A percentile compares a stretch with the other conserved stretches of the same genome.
phyloP scores from a whole-genome alignment of 1,140 invertebrate species.

The Pseudomyrmex concolor region DNA sequence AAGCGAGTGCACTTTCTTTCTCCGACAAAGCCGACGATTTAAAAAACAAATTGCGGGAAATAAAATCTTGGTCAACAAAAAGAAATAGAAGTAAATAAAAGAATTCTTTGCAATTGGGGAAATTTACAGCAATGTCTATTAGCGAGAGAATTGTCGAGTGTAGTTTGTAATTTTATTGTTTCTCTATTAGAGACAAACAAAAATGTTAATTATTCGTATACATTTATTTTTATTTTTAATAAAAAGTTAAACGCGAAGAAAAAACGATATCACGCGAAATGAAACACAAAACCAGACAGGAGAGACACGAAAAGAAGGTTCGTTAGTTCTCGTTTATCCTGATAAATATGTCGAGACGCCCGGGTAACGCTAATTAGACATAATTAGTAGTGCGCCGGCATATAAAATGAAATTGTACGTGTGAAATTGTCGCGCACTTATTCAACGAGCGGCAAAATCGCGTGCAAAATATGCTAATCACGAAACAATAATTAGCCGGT shows the following conservation, averaged over 20 bases:
- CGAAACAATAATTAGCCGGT: constrained; percentile 38
- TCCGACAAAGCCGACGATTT: no score
- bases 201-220: no score
- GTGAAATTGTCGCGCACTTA: constrained; percentile 59
- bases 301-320: neutral
- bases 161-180: no score
- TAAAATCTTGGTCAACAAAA: no score
- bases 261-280: constrained; percentile 9
- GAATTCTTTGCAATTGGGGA: no score
- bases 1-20: neutral
- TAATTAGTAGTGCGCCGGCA: constrained; percentile 61
- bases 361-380: constrained; percentile 63
- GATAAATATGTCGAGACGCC: constrained; percentile 64
- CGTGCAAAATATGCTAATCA: constrained; percentile 51
- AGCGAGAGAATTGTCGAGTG: no score
- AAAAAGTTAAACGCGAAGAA: neutral
- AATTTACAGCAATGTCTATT: no score
- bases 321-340: constrained; percentile 58
- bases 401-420: constrained; percentile 52
- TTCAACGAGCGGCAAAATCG: constrained; percentile 47
- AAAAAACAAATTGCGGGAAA: neutral
- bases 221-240: no score
- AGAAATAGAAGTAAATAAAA: no score
- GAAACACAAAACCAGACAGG: neutral
- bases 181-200: no score